Evolutionary conservation across 2,113 vertebrate genomes (phyloP).

Genomic region (Raja brachyura): DNA sequence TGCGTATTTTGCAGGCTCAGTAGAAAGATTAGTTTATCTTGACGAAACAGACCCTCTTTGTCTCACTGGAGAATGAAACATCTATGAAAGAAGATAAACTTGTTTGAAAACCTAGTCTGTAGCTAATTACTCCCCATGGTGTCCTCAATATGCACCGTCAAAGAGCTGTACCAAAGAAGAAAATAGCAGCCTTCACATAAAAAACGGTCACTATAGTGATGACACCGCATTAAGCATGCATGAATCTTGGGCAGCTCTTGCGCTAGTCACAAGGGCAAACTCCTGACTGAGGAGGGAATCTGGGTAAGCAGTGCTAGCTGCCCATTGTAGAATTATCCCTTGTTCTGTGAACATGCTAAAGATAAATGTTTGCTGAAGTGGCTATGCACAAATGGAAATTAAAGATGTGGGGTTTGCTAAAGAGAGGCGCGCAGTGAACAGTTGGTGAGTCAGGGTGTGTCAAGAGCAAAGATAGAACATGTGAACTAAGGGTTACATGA

Average conservation of each 20-base stretch:
- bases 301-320: not conserved
- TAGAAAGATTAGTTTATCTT: conserved; percentile 32
- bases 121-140: conserved; percentile 35
- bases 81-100: conserved; percentile 36
- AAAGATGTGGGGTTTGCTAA: not conserved
- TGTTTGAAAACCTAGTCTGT: conserved; percentile 31
- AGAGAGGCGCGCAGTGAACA: not conserved
- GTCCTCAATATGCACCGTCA: conserved; percentile 22
- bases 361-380: not conserved
- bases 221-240: conserved; percentile 13
- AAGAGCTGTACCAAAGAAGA: conserved; percentile 26
- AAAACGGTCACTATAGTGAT: conserved; percentile 38
- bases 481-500: not conserved
- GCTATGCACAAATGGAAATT: not conserved
- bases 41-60: conserved; percentile 36
- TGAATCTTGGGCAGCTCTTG: conserved; percentile 23
- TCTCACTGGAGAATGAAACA: conserved; percentile 33
- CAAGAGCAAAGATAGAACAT: not conserved
- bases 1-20: not conserved
- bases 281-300: conserved; percentile 24
- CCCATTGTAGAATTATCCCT: not conserved
- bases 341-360: conserved; percentile 2
- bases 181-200: conserved; percentile 37
- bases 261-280: conserved; percentile 30
- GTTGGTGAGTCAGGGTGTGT: not conserved